Percentiles rank a stretch among this genome's conserved stretches.
Conservation (phyloP, 2,797 vertebrate genomes). For the Dermochelys coriacea region DNA sequence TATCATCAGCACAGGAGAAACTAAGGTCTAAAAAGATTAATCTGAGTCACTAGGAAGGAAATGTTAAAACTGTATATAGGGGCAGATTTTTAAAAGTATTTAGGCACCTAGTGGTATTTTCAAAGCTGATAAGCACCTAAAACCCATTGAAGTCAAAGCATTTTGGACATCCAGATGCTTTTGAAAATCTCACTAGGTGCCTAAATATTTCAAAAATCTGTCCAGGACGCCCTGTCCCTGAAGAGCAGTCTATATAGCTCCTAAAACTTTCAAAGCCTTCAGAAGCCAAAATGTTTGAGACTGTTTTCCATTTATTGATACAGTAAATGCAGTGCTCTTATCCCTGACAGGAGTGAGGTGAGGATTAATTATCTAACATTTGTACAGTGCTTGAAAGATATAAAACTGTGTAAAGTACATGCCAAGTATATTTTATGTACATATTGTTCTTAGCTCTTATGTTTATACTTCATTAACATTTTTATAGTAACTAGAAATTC, state of each 20-base stretch:
- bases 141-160: neutral
- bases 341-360: neutral
- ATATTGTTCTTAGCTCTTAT: neutral
- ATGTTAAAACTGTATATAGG: neutral
- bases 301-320: neutral
- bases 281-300: neutral
- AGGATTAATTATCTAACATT: neutral
- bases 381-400: neutral
- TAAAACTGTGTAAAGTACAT: neutral
- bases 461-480: neutral
- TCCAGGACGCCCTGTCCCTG: rapidly evolving
- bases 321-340: neutral
- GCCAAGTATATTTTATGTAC: neutral
- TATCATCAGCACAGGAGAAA: neutral
- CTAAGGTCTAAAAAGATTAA: neutral
- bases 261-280: neutral
- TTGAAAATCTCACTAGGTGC: neutral
- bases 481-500: neutral
- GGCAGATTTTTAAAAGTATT: neutral
- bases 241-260: neutral
- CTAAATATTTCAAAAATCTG: neutral
- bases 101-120: neutral
- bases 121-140: neutral
- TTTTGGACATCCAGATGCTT: neutral
- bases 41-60: neutral